Base-by-base conservation (phyloP, 1,140 invertebrate species). In the Catajapyx aquilonaris region DNA sequence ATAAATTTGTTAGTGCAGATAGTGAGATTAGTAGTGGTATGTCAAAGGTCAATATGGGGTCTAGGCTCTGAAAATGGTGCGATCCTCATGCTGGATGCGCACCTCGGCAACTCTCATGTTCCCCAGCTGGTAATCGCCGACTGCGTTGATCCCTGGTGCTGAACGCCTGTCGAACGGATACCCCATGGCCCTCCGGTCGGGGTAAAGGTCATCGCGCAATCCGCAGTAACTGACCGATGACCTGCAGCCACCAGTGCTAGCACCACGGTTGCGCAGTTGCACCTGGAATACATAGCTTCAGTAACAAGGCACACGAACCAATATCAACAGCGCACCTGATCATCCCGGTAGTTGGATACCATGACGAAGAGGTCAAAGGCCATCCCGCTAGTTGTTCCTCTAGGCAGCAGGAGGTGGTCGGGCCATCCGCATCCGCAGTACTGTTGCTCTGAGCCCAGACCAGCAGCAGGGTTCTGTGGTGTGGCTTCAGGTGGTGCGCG, bases 361-460 rank as follows among this genome's bases (percentile, higher is more conserved):
- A 85, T 85, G 28, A 73, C 71, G 52, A 84, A 86, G 3, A 86
- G 51, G 37, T 79, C 67, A 48, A 72, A 71, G 0, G 58, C 54
- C 49, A 69, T 69, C 15, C 81, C 81, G 39, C 66, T 62, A 2
- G 61, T 52, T 2, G 54, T 69, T 18, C 83, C 83, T 53, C 73
- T 77, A 0, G 81, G 73, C 18, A 83, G 51, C 1, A 87, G 61
- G 71, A 86, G 71, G 50, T 87, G 79, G 32, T 83, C 69, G 1
- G 83, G 83, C 80, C 80, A 85, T 31, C 81, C 81, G 52, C 81
- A 86, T 22, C 81, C 79, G 53, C 81, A 85, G 62, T 76, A 79
- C 52, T 77, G 15, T n/a, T 35, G 25, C 4, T 28, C 23, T 28
- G 23, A 13, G 13, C 7, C 13, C 7, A 28, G 23, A 28, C 23